Base-by-base conservation (phyloP, 2,888 invertebrate genomes). In the Leptinotarsa juncta region DNA sequence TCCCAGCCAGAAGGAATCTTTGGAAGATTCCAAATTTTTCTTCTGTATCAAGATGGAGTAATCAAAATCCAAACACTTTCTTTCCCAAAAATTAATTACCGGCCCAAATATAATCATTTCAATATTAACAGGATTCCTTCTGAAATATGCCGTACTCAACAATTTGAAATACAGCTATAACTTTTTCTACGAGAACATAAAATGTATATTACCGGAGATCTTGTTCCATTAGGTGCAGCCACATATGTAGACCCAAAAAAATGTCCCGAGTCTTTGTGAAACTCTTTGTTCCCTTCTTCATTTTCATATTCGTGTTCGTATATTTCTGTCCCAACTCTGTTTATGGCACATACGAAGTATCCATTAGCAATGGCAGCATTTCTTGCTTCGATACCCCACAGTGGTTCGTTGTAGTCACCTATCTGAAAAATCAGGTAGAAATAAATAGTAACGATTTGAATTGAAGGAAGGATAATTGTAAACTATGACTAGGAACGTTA, bases 191-290 rank as follows among this genome's bases (percentile, higher is more conserved):
- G 10, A 10, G 16, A 62, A 20, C 7, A 23, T 67, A 51, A 4
- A 14, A 18, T 48, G 3, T 12, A 15, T 20, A 32, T 89, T 88
- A 94, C 95, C 32, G 96, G 97, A 73, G 97, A 97, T 84, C 98
- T 91, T 62, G 92, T 91, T 2, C 98, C 99, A 89, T 99, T 95
- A 0, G 99, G 99, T 3, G 95, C 96, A 14, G 98, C 93, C 1
- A 97, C 91, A 86, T 99, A 99, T 81, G 96, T 95, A 0, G 97
- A 97, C 0, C 98, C 99, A 87, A 98, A 99, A 86, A 98, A 99
- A 81, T 94, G 95, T 12, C 99, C 98, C 81, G 98, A 94, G 75
- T 93, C 92, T 80, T 92, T 93, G 78, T 92, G 92, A 55, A 93
- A 70, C 23, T 73, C 92, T 66, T 94, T 92, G 76, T 83, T 91